phyloP scores from a whole-genome alignment of 1,140 invertebrate genomes.

The Calephelis virginiensis region DNA sequence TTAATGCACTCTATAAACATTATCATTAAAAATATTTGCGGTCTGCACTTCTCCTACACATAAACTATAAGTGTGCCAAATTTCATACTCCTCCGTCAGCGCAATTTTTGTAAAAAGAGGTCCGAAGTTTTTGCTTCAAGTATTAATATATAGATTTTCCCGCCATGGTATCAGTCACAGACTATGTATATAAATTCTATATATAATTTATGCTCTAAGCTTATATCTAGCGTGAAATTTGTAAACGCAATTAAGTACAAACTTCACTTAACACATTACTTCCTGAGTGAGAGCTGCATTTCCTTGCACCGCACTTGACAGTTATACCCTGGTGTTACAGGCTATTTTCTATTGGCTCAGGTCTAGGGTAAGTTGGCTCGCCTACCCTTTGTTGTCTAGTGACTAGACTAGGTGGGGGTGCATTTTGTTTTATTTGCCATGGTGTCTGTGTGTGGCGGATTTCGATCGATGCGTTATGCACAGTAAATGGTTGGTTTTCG shows the following conservation, averaged over 20 bases:
- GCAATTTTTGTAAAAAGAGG: too few relatives aligned
- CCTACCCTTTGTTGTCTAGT: slow-evolving; percentile 70
- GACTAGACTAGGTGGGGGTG: slow-evolving; percentile 60
- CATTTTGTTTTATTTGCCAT: slow-evolving; percentile 70
- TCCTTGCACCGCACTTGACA: slow-evolving; percentile 18
- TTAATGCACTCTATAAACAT: too few relatives aligned
- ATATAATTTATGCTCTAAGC: slow-evolving; percentile 22
- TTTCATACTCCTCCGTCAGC: too few relatives aligned
- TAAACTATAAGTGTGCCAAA: too few relatives aligned
- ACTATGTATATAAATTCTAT: slow-evolving; percentile 1
- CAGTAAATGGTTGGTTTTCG: slow-evolving; percentile 46
- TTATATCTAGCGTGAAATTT: slow-evolving; percentile 56
- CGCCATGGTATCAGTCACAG: too few relatives aligned
- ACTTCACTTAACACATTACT: slow-evolving; percentile 65
- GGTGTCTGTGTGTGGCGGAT: slow-evolving; percentile 42
- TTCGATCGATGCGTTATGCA: slow-evolving; percentile 56
- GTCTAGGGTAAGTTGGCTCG: slow-evolving; percentile 39
- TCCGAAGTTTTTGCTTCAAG: too few relatives aligned
- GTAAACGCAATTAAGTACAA: slow-evolving; percentile 69
- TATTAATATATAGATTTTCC: neutral
- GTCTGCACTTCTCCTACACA: too few relatives aligned
- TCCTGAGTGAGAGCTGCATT: slow-evolving; percentile 41
- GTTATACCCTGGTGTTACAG: slow-evolving; percentile 29
- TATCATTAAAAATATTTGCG: too few relatives aligned
- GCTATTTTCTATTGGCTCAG: slow-evolving; percentile 27